phyloP scores from a whole-genome alignment of 2,113 vertebrate species.

The Carollia perspicillata region DNA sequence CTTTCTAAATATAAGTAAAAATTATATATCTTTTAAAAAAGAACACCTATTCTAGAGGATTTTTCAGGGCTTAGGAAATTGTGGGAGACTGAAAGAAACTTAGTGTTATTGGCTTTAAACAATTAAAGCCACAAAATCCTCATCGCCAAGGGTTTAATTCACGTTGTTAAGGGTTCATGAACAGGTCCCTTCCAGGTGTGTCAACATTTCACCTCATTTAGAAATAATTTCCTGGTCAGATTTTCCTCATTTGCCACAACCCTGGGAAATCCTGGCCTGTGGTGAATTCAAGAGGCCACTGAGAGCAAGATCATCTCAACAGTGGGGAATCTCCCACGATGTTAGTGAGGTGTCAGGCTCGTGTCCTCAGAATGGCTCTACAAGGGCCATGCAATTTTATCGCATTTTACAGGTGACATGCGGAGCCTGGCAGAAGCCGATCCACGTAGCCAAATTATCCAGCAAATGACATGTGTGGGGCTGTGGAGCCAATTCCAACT shows the following conservation, averaged over 20 bases:
- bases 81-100: not conserved
- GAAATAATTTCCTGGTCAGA: not conserved
- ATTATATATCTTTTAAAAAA: not conserved
- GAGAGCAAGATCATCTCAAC: not conserved
- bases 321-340: not conserved
- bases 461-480: not conserved
- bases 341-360: not conserved
- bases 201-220: not conserved
- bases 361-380: not conserved
- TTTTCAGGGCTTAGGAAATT: not conserved
- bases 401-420: not conserved
- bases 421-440: not conserved
- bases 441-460: not conserved
- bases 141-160: not conserved
- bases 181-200: not conserved
- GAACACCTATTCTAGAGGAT: not conserved
- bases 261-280: not conserved
- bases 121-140: not conserved
- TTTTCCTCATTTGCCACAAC: not conserved
- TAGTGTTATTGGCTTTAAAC: not conserved
- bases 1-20: too few relatives aligned
- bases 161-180: not conserved
- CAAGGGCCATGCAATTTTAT: too few relatives aligned
- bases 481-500: not conserved
- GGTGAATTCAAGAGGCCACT: not conserved